Percentiles rank a stretch among this genome's conserved stretches.
phyloP scores from a whole-genome alignment of 2,888 invertebrate species.

The Caenorhabditis drosophilae region DNA sequence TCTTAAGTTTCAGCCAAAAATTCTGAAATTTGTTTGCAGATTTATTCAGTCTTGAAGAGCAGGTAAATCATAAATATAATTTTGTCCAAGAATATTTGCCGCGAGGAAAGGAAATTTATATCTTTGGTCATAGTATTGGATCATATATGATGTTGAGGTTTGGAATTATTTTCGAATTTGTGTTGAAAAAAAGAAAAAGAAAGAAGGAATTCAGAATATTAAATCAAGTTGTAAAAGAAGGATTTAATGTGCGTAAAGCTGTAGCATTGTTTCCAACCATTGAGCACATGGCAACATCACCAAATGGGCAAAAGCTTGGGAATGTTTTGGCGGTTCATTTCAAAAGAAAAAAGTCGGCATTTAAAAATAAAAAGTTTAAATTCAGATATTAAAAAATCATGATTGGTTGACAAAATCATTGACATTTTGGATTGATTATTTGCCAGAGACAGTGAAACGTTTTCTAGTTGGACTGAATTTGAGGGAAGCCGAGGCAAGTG shows the following conservation, averaged over 20 bases:
- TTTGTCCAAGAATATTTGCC: constrained; percentile 56
- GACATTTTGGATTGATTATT: constrained; percentile 50
- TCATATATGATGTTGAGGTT: constrained; percentile 55
- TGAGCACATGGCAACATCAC: constrained; percentile 59
- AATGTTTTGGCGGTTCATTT: constrained; percentile 2
- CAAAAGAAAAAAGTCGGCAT: no score
- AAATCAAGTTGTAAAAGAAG: constrained; percentile 43
- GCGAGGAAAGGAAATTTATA: constrained; percentile 39
- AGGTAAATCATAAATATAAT: constrained; percentile 58
- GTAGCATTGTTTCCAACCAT: constrained; percentile 62
- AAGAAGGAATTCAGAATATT: constrained; percentile 50
- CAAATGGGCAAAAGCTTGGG: constrained; percentile 54
- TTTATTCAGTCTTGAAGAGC: constrained; percentile 54
- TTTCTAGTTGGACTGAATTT: constrained; percentile 44
- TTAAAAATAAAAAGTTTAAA: no score
- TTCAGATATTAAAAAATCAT: constrained; percentile 48
- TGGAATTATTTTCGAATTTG: background rate
- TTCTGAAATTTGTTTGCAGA: constrained; percentile 37
- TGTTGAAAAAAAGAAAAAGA: background rate
- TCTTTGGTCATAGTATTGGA: constrained; percentile 64
- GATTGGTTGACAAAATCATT: constrained; percentile 52
- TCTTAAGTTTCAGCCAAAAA: background rate
- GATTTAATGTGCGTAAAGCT: constrained; percentile 45
- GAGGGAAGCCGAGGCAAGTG: constrained; percentile 13
- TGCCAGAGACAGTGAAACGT: constrained; percentile 44